phyloP scores from a whole-genome alignment of 2,113 vertebrate genomes.

The Oncorhynchus keta region DNA sequence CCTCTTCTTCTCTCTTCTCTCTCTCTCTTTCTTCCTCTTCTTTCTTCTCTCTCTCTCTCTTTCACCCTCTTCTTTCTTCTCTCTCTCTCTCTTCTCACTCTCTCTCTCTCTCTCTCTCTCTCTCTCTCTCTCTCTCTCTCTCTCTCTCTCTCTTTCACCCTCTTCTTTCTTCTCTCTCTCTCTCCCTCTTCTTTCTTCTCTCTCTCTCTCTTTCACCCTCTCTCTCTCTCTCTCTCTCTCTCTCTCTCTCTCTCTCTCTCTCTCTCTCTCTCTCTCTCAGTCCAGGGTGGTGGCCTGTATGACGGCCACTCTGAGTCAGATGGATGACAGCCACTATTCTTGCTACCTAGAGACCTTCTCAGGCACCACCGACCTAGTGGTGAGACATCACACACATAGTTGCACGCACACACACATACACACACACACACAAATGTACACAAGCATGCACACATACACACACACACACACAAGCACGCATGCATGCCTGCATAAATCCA shows the following conservation, averaged over 20 bases:
- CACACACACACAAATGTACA: background rate
- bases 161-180: too few species aligned
- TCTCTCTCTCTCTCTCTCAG: slow-evolving; percentile 59
- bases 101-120: background rate
- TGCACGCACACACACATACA: slow-evolving; percentile 16
- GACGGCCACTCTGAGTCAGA: slow-evolving; percentile 95
- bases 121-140: too few species aligned
- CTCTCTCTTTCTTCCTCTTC: too few species aligned
- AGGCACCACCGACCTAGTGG: slow-evolving; percentile 86
- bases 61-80: too few species aligned
- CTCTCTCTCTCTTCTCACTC: too few species aligned
- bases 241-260: slow-evolving; percentile 13
- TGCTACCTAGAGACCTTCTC: slow-evolving; percentile 91
- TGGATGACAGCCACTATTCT: slow-evolving; percentile 90
- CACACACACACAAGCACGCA: background rate
- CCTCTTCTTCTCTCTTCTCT: background rate
- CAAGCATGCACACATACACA: background rate
- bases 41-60: slow-evolving; percentile 7
- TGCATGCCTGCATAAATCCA: too few species aligned
- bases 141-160: background rate
- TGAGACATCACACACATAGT: slow-evolving; percentile 66
- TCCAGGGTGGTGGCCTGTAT: slow-evolving; percentile 96
- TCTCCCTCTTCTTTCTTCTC: background rate
- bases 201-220: background rate
- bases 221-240: background rate